Percentiles rank a stretch among this genome's conserved stretches.
Conservation (phyloP, 2,888 invertebrate species). For the Rhabditoides inermis region DNA sequence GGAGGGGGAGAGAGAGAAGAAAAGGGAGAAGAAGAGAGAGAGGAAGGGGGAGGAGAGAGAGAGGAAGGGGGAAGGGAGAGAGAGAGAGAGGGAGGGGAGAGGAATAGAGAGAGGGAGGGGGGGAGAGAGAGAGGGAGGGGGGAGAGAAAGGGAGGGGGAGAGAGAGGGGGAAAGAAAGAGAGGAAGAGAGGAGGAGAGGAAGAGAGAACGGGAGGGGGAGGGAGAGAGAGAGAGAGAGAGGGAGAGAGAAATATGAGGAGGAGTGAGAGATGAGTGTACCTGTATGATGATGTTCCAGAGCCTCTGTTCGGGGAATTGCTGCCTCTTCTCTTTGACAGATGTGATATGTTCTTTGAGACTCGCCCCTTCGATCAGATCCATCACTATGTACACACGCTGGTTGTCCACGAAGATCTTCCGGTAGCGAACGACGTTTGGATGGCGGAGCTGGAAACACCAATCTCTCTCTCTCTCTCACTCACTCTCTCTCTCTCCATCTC, state of each 20-base stretch:
- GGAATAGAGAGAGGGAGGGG: no score
- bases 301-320: conserved; percentile 53
- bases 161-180: neutral
- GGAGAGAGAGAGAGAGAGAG: conserved; percentile 54
- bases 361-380: conserved; percentile 57
- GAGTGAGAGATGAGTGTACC: conserved; percentile 27
- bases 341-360: conserved; percentile 55
- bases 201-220: neutral
- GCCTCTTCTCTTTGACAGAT: conserved; percentile 54
- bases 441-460: conserved; percentile 51
- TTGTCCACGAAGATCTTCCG: conserved; percentile 55
- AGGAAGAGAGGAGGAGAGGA: conserved; percentile 48
- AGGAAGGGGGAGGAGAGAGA: neutral
- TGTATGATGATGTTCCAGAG: conserved; percentile 56
- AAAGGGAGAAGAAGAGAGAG: conserved; percentile 47
- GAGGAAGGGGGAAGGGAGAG: conserved; percentile 56
- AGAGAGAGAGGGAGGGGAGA: conserved; percentile 51
- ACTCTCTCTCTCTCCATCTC: conserved; percentile 1
- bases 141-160: conserved; percentile 54
- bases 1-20: conserved; percentile 55
- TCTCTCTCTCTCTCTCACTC: neutral
- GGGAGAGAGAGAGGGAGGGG: conserved; percentile 50
- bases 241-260: conserved; percentile 36
- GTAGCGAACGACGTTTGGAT: conserved; percentile 56
- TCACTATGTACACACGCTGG: conserved; percentile 55